phyloP scores from a whole-genome alignment of 37 sponge, comb jelly and placozoan genomes.

The Beroe ovata region DNA sequence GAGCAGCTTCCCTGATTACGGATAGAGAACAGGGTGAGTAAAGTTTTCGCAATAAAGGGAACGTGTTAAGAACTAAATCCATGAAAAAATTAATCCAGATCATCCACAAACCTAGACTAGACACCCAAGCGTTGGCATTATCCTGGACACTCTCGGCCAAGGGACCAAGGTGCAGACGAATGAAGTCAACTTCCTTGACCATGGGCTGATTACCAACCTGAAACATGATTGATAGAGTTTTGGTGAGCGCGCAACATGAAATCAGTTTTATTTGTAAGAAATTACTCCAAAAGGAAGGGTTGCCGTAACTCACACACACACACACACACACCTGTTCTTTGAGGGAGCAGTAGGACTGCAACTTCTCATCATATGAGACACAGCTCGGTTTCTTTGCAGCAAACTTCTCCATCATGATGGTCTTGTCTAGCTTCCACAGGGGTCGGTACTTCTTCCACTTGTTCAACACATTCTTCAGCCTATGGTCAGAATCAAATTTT shows the following conservation, averaged over 20 bases:
- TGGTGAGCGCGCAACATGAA: background rate
- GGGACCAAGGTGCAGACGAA: conserved; percentile 83
- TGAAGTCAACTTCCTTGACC: conserved; percentile 74
- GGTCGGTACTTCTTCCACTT: conserved; percentile 78
- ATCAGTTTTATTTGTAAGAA: no score
- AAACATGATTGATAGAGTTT: background rate
- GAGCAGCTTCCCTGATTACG: conserved; percentile 33
- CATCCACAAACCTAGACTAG: conserved; percentile 86
- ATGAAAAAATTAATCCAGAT: no score
- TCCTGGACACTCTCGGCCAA: conserved; percentile 78
- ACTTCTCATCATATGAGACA: conserved; percentile 85
- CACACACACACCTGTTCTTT: conserved; percentile 70
- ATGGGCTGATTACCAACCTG: conserved; percentile 72
- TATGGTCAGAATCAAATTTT: no score
- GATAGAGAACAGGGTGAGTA: background rate
- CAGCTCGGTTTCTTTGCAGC: conserved; percentile 77
- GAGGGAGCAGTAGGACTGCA: conserved; percentile 78
- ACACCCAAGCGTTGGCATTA: conserved; percentile 89
- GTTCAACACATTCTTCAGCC: conserved; percentile 59
- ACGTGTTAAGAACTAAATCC: no score
- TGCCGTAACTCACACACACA: no score
- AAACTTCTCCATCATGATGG: conserved; percentile 86
- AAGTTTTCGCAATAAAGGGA: no score
- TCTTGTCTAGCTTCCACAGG: conserved; percentile 91
- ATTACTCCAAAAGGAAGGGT: no score